Evolutionary conservation across 2,797 vertebrate species (phyloP).

Genomic region (Furcifer pardalis): DNA sequence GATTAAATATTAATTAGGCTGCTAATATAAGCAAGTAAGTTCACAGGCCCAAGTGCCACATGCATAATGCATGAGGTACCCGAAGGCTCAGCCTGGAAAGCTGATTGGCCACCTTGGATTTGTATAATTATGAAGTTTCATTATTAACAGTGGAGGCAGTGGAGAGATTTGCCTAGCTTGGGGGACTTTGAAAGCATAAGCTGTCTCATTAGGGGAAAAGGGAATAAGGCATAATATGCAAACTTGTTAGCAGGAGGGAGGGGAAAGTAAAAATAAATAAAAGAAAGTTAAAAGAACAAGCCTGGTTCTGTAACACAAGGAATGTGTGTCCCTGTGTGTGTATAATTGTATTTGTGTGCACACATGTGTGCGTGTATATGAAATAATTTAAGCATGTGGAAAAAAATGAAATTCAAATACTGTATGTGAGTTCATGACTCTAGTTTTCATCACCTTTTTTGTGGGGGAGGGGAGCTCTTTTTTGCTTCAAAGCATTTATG

Average conservation of each 20-base stretch:
- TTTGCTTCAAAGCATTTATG: constrained; percentile 73
- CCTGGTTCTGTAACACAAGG: constrained; percentile 62
- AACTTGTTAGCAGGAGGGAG: constrained; percentile 75
- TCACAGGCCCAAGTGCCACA: constrained; percentile 77
- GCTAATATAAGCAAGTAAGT: constrained; percentile 83
- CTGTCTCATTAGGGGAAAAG: constrained; percentile 84
- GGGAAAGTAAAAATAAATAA: constrained; percentile 60
- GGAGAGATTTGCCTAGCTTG: constrained; percentile 84
- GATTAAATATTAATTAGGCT: constrained; percentile 87
- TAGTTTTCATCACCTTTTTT: constrained; percentile 39
- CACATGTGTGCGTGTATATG: constrained; percentile 45
- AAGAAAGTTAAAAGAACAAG: constrained; percentile 73
- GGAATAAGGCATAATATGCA: constrained; percentile 83
- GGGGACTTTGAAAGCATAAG: constrained; percentile 86
- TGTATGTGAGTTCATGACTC: constrained; percentile 43
- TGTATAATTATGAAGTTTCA: constrained; percentile 88
- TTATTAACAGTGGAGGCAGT: constrained; percentile 84
- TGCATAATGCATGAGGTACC: constrained; percentile 84
- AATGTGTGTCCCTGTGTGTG: constrained; percentile 52
- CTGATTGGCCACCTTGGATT: constrained; percentile 86
- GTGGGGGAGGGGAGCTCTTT: constrained; percentile 50
- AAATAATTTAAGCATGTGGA: constrained; percentile 53
- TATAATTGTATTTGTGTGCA: constrained; percentile 40
- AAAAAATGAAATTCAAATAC: constrained; percentile 59
- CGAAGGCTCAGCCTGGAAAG: constrained; percentile 80